phyloP scores from a whole-genome alignment of 2,888 invertebrate species.

The Belgica antarctica region DNA sequence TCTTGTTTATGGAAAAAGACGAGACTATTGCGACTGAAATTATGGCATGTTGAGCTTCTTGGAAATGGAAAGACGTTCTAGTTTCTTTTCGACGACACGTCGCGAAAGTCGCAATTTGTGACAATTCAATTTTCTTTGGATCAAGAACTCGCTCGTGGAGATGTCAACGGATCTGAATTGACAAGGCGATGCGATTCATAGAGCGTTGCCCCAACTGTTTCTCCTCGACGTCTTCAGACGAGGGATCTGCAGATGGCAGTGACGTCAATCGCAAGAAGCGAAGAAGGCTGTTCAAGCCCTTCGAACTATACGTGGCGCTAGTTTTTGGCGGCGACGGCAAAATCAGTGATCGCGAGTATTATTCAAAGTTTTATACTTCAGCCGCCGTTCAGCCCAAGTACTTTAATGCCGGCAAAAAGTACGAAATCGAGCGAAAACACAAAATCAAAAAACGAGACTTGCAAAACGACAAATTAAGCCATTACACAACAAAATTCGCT shows the following conservation, averaged over 20 bases:
- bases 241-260: not conserved
- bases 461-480: constrained; percentile 33
- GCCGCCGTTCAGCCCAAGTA: constrained; percentile 14
- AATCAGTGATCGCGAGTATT: constrained; percentile 17
- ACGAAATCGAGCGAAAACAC: constrained; percentile 46
- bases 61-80: not conserved
- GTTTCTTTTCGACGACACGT: constrained; percentile 10
- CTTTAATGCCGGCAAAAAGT: constrained; percentile 44
- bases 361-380: constrained; percentile 36
- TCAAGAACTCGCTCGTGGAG: not conserved
- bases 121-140: not conserved
- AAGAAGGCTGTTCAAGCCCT: not conserved
- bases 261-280: too few relatives aligned
- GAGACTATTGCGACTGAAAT: not conserved
- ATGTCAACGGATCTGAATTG: constrained; percentile 18
- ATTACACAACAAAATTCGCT: not conserved
- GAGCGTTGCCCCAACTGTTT: constrained; percentile 46
- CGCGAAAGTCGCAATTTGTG: not conserved
- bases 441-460: constrained; percentile 47
- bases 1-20: constrained; percentile 1
- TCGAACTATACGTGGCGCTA: not conserved
- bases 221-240: constrained; percentile 45
- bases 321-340: not conserved
- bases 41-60: not conserved
- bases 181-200: constrained; percentile 45